Conservation (phyloP, 2,797 vertebrate species). For the Hoplostethus atlanticus region DNA sequence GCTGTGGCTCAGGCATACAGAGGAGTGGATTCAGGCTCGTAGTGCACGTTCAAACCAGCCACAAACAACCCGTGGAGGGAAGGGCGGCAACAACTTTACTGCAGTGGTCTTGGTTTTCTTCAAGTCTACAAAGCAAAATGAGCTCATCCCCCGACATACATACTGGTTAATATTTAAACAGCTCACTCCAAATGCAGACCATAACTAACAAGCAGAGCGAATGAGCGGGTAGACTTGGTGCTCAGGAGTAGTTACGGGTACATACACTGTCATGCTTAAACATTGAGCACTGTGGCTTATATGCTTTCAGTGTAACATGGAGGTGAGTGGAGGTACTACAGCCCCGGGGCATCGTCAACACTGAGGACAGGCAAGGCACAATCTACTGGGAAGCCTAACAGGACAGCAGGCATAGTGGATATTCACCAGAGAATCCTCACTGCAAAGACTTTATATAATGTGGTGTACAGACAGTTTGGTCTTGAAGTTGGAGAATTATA, state of each 20-base stretch:
- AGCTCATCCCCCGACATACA: conserved; percentile 61
- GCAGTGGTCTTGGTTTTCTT: conserved; percentile 70
- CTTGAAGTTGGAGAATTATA: not conserved
- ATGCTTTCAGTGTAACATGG: conserved; percentile 6
- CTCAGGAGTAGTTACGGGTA: not conserved
- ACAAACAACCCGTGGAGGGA: conserved; percentile 18
- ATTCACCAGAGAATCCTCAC: conserved; percentile 18
- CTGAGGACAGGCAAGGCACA: conserved; percentile 34
- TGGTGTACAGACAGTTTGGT: not conserved
- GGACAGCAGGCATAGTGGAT: conserved; percentile 14
- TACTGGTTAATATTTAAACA: conserved; percentile 78
- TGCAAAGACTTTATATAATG: not conserved
- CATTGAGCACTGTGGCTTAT: conserved; percentile 25
- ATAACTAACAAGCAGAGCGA: conserved; percentile 47
- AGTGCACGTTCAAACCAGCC: conserved; percentile 5
- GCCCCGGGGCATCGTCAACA: conserved; percentile 55
- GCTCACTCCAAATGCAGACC: conserved; percentile 42
- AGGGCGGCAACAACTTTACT: conserved; percentile 40
- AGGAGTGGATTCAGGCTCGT: conserved; percentile 23
- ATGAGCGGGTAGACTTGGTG: conserved; percentile 18
- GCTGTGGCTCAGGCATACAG: conserved; percentile 16
- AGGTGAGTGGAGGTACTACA: conserved; percentile 50
- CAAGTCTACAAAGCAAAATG: conserved; percentile 55
- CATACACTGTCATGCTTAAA: conserved; percentile 33
- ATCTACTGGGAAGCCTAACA: conserved; percentile 47